Percentiles rank a stretch among this genome's conserved stretches.
Evolutionary conservation across 1,140 invertebrate species (phyloP).

Genomic region (Aphaenogaster floridana): DNA sequence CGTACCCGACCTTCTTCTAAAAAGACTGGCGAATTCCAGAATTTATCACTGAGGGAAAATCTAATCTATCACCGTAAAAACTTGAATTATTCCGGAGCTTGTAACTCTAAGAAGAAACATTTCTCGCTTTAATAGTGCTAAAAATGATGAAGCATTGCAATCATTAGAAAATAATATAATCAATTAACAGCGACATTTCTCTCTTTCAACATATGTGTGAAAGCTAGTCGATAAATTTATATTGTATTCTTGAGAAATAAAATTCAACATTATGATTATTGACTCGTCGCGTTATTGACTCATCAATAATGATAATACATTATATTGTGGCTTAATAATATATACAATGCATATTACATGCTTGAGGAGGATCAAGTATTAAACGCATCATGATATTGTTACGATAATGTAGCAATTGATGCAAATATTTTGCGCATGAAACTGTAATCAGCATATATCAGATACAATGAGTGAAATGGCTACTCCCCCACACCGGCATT

Average conservation of each 20-base stretch:
- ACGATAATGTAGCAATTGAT: constrained; percentile 37
- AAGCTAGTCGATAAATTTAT: background rate
- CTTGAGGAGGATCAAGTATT: constrained; percentile 35
- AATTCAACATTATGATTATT: background rate
- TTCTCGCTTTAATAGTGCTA: background rate
- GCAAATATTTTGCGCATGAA: constrained; percentile 20
- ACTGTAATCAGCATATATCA: constrained; percentile 17
- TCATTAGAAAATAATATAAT: background rate
- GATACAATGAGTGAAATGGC: background rate
- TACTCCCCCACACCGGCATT: no score
- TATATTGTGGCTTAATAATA: background rate
- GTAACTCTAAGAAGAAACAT: background rate
- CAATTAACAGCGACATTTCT: constrained; percentile 19
- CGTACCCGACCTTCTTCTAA: background rate
- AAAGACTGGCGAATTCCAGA: constrained; percentile 44
- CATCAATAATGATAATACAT: constrained; percentile 4
- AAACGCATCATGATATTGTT: constrained; percentile 5
- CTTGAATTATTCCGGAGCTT: constrained; percentile 20
- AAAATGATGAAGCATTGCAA: background rate
- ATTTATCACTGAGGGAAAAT: constrained; percentile 59
- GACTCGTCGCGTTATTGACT: background rate
- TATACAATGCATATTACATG: constrained; percentile 7
- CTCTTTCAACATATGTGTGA: background rate
- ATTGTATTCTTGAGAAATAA: background rate
- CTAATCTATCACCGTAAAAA: constrained; percentile 64